Percentiles rank a stretch among this genome's conserved stretches.
Evolutionary conservation across 2,888 invertebrate genomes (phyloP).

Genomic region (Torymus auratus): DNA sequence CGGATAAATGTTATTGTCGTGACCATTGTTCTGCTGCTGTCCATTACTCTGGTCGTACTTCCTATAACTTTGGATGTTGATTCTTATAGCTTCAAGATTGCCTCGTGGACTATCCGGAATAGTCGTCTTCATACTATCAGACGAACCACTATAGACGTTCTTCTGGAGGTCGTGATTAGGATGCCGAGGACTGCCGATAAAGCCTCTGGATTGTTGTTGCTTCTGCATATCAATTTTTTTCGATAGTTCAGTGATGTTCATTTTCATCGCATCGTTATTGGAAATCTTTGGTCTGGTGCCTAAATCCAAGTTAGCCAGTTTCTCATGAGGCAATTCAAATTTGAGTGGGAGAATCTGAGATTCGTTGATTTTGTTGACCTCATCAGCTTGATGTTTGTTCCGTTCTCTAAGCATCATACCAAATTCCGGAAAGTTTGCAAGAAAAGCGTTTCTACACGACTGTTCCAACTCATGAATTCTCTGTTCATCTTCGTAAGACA

Average conservation of each 20-base stretch:
- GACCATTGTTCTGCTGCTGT: conserved; percentile 63
- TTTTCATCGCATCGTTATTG: conserved; percentile 41
- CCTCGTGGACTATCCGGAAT: conserved; percentile 66
- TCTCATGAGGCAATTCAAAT: conserved; percentile 64
- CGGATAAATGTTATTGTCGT: conserved; percentile 67
- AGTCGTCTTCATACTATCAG: conserved; percentile 65
- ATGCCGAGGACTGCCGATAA: conserved; percentile 63
- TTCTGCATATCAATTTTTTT: conserved; percentile 68
- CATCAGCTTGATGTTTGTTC: not conserved
- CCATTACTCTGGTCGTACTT: conserved; percentile 64
- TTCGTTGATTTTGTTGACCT: conserved; percentile 47
- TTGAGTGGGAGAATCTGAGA: conserved; percentile 56
- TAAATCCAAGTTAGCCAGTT: conserved; percentile 64
- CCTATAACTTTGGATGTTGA: conserved; percentile 68
- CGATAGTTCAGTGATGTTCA: conserved; percentile 63
- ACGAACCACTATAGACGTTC: conserved; percentile 61
- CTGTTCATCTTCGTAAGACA: conserved; percentile 63
- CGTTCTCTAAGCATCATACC: conserved; percentile 52
- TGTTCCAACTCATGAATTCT: conserved; percentile 71
- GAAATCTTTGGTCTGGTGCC: conserved; percentile 69
- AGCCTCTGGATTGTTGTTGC: conserved; percentile 26
- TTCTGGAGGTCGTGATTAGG: conserved; percentile 62
- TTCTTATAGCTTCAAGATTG: conserved; percentile 68
- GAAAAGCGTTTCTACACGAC: conserved; percentile 62
- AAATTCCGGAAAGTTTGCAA: conserved; percentile 70